These are phyloP conservation scores for Spialia ferax DNA, from an alignment of 2,888 invertebrate genomes.

Conservation along the genomic window DNA sequence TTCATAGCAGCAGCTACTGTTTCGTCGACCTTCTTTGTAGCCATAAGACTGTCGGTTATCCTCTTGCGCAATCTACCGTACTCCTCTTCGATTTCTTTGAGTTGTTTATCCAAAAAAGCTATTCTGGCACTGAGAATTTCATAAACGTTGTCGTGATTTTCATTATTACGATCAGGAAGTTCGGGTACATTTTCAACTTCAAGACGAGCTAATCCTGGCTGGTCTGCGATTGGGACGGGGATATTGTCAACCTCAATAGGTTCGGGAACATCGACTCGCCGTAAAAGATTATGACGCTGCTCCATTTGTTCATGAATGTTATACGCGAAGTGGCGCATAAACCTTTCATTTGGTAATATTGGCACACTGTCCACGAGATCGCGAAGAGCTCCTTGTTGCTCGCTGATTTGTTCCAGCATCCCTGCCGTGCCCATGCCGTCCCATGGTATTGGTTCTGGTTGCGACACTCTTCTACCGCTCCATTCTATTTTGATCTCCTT, in stretches of 20 bases:
- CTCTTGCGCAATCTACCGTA: neutral
- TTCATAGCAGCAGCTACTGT: neutral
- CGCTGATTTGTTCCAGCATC: neutral
- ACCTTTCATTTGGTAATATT: neutral
- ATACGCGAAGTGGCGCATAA: neutral
- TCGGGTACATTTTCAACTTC: neutral
- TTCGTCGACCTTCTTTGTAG: neutral
- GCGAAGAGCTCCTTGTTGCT: neutral
- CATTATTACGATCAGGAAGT: neutral
- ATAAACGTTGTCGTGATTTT: neutral
- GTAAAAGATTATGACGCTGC: neutral
- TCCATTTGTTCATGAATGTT: neutral
- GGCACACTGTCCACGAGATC: neutral
- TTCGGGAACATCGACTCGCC: neutral
- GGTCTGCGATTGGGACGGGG: neutral
- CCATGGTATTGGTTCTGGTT: slow-evolving; percentile 2
- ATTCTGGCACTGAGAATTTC: neutral
- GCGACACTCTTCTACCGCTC: neutral
- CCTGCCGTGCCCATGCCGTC: neutral
- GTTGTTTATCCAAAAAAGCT: neutral
- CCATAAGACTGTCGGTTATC: neutral
- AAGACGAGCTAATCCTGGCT: neutral
- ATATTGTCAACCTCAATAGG: neutral
- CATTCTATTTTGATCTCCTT: neutral
- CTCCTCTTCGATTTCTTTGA: neutral